Percentiles rank a stretch among this genome's conserved stretches.
phyloP scores from a whole-genome alignment of 2,113 vertebrate genomes.

The Paedocypris sp. region DNA sequence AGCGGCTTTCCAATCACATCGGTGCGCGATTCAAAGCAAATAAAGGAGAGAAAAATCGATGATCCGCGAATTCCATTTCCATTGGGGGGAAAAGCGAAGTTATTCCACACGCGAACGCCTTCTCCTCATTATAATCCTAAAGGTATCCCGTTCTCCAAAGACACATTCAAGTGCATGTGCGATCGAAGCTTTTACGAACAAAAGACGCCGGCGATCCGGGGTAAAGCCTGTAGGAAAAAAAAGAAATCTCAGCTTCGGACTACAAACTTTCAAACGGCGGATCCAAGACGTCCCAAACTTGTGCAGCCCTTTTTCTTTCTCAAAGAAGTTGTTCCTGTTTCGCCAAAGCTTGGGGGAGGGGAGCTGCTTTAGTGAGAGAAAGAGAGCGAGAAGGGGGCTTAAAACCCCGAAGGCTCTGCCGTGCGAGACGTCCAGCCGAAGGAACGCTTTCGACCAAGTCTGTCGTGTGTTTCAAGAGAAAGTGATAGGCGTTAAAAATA shows the following conservation, averaged over 20 bases:
- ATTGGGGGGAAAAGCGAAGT: conserved; percentile 9
- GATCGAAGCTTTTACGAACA: conserved; percentile 12
- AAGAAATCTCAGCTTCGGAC: conserved; percentile 64
- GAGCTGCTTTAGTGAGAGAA: conserved; percentile 48
- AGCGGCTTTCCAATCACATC: conserved; percentile 27
- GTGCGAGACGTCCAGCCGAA: neutral
- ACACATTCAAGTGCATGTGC: neutral
- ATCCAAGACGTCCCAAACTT: conserved; percentile 68
- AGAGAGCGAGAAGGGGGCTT: conserved; percentile 5
- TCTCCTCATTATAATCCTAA: conserved; percentile 34
- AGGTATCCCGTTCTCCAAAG: conserved; percentile 30
- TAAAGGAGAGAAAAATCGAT: neutral
- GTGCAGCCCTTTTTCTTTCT: conserved; percentile 60
- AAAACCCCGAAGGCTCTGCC: neutral
- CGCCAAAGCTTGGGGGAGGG: conserved; percentile 65
- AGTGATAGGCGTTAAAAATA: conserved; percentile 16
- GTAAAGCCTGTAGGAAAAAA: neutral
- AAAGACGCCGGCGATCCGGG: conserved; percentile 14
- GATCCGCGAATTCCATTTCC: conserved; percentile 32
- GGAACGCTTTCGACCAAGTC: neutral
- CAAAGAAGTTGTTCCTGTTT: conserved; percentile 77
- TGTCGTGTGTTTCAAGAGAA: neutral
- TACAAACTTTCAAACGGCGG: conserved; percentile 55
- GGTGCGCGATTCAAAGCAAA: neutral
- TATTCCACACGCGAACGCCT: conserved; percentile 37